These are phyloP conservation scores for Cyrtonyx montezumae DNA, from an alignment of 2,113 vertebrate species.

Conservation along the genomic window DNA sequence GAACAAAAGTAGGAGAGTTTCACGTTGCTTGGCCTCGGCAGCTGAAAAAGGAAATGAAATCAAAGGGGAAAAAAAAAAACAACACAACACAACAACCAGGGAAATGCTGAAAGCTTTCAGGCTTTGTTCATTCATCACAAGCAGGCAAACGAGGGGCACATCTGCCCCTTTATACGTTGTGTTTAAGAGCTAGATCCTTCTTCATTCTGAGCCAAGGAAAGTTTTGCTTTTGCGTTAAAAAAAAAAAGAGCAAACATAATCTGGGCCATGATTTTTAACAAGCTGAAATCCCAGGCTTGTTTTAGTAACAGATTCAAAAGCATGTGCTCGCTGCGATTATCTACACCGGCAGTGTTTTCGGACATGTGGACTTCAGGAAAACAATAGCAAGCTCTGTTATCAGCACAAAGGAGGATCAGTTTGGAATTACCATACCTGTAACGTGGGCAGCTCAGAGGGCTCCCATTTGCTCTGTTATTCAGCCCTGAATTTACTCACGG, in stretches of 20 bases:
- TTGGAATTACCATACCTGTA: slow-evolving; percentile 65
- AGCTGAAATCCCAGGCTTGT: slow-evolving; percentile 50
- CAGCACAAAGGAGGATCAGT: slow-evolving; percentile 71
- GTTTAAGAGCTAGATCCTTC: slow-evolving; percentile 6
- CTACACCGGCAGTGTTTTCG: slow-evolving; percentile 38
- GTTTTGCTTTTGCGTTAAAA: slow-evolving; percentile 28
- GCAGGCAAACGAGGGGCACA: background rate
- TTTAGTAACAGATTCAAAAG: slow-evolving; percentile 61
- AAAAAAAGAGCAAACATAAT: background rate
- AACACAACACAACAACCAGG: background rate
- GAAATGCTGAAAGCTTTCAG: slow-evolving; percentile 12
- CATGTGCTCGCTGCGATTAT: slow-evolving; percentile 58
- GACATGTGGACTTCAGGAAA: slow-evolving; percentile 65
- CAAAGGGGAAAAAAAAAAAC: background rate
- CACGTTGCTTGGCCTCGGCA: background rate
- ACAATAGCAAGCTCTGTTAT: slow-evolving; percentile 64
- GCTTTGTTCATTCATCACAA: slow-evolving; percentile 14
- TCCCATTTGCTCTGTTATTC: slow-evolving; percentile 24
- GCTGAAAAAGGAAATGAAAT: slow-evolving; percentile 4
- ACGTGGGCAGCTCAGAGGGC: slow-evolving; percentile 7
- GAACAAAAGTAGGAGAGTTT: background rate
- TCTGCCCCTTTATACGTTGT: background rate
- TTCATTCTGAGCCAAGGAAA: slow-evolving; percentile 17
- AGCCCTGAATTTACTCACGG: slow-evolving; percentile 23
- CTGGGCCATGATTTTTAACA: slow-evolving; percentile 35